Evolutionary conservation across 2,888 invertebrate species (phyloP), one percentile per base, ranked within the genome.

Genomic region (Nephrocerus scutellatus): DNA sequence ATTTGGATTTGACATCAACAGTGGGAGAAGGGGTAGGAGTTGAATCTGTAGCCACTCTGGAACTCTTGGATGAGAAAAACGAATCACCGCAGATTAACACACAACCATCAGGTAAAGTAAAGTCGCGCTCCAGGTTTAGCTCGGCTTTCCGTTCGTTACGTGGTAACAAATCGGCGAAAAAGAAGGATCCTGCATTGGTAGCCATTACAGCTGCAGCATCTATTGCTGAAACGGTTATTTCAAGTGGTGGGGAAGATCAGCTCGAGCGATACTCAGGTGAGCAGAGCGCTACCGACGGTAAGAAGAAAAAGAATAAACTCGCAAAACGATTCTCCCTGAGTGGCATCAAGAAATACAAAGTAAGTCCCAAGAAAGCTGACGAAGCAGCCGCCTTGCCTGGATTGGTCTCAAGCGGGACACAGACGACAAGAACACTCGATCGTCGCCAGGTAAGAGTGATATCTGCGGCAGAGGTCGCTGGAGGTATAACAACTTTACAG

Each of bases 121-220:
- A 65, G 36, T 42, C 57, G 36, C 62, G 64, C 14, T 66, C 66
- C 13, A 58, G 66, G 16, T 58, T 66, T 36, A 58, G 61, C 14
- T 53, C 60, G 10, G 66, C 66, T 18, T 53, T 66, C 39, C 57
- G 60, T 13, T 65, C 66, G 19, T 46, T 52, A 26, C 49, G 51
- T n/a, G 44, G 42, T 9, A 42, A 41, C 15, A 59, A 56, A 35
- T 46, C 59, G 0, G 54, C 54, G 6, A 34, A 48, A 31, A 63
- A 61, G 31, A 60, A 56, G 22, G 29, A 49, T 2, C 41, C 44
- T 19, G 21, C 38, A 13, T 12, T 4, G 19, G 2, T 26, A 2
- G 8, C 35, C 6, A 34, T 37, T 25, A 37, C 42, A 5, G 39
- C 42, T 6, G 43, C 41, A 31, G 43, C 31, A 2, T 13, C 41